Percentiles rank a stretch among this genome's conserved stretches.
Conservation (phyloP, 2,113 vertebrate species). For the Cebus imitator region DNA sequence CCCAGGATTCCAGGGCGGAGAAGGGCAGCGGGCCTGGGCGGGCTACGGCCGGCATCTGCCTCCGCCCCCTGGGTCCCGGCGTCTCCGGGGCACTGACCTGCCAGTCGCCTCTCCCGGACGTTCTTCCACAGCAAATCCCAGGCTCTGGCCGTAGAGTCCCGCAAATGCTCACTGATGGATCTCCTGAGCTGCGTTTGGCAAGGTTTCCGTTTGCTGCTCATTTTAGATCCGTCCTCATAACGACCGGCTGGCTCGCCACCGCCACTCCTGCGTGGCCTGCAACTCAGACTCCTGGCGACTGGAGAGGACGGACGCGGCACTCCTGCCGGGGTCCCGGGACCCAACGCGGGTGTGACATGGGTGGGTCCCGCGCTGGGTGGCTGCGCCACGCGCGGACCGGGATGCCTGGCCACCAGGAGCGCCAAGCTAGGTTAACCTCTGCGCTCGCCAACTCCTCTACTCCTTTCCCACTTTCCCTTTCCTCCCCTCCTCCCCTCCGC, state of each 20-base stretch:
- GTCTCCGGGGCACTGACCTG: slow-evolving; percentile 89
- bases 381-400: background rate
- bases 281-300: slow-evolving; percentile 36
- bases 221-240: slow-evolving; percentile 84
- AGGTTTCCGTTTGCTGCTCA: slow-evolving; percentile 87
- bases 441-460: background rate
- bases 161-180: slow-evolving; percentile 94
- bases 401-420: background rate
- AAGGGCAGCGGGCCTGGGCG: background rate
- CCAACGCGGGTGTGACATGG: slow-evolving; percentile 38
- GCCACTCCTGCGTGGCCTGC: slow-evolving; percentile 36
- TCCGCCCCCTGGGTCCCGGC: background rate
- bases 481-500: background rate
- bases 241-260: slow-evolving; percentile 42
- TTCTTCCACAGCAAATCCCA: slow-evolving; percentile 95
- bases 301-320: background rate
- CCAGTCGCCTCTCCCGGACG: slow-evolving; percentile 92
- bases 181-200: slow-evolving; percentile 88
- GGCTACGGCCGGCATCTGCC: background rate
- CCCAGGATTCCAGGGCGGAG: background rate
- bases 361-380: background rate
- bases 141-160: slow-evolving; percentile 93
- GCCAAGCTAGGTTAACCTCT: background rate
- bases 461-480: background rate
- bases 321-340: slow-evolving; percentile 25